phyloP scores from a whole-genome alignment of 2,888 invertebrate species.

The Cataglyphis altisquamis region DNA sequence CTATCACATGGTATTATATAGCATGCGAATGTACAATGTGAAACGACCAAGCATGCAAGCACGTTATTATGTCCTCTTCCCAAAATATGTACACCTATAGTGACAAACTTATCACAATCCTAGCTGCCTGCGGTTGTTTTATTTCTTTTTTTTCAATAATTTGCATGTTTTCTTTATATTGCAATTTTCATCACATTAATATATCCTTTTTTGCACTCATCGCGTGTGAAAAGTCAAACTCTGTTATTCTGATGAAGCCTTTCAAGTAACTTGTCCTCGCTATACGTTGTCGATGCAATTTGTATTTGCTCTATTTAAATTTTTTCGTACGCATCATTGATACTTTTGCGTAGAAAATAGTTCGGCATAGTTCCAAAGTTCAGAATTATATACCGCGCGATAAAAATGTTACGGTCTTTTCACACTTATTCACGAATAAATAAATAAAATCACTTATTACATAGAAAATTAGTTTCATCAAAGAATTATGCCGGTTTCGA shows the following conservation, averaged over 20 bases:
- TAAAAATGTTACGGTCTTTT: background rate
- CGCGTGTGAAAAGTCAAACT: constrained; percentile 28
- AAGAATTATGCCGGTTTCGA: background rate
- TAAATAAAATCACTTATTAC: background rate
- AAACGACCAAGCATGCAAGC: constrained; percentile 64
- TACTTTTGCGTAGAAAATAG: background rate
- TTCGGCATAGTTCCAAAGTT: background rate
- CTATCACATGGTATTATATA: constrained; percentile 30
- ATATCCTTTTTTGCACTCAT: constrained; percentile 50
- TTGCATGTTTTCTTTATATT: constrained; percentile 62
- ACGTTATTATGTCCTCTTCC: constrained; percentile 43
- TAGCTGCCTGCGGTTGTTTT: constrained; percentile 53
- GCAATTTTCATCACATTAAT: constrained; percentile 29
- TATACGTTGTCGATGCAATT: constrained; percentile 6
- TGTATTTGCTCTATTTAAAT: background rate
- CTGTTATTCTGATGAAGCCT: constrained; percentile 32
- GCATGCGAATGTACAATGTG: constrained; percentile 64
- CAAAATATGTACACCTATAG: constrained; percentile 22
- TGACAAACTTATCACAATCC: constrained; percentile 26
- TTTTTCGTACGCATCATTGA: background rate
- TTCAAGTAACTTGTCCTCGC: background rate
- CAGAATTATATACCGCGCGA: background rate
- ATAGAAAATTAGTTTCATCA: background rate
- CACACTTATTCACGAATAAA: background rate
- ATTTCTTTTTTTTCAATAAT: constrained; percentile 53